Conservation (phyloP, 64 coral and sea anemone genomes). For the Hydrozoanthus tunicans region DNA sequence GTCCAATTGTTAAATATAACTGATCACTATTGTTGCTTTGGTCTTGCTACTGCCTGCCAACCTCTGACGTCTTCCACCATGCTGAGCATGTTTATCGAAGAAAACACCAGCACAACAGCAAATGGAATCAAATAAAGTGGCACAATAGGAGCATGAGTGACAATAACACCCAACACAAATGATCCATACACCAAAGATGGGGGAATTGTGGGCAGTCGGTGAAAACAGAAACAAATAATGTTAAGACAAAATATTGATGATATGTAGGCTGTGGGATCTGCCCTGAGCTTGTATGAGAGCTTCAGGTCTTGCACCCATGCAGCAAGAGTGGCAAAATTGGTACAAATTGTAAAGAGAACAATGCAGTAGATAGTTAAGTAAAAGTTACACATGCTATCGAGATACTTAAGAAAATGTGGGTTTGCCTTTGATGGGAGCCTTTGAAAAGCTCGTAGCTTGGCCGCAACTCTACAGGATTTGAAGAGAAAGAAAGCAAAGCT, state of each 20-base stretch:
- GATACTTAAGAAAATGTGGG: slow-evolving; percentile 22
- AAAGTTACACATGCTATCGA: slow-evolving; percentile 76
- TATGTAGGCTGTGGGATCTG: slow-evolving; percentile 74
- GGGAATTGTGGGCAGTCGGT: slow-evolving; percentile 65
- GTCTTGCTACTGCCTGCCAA: slow-evolving; percentile 11
- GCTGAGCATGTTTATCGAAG: slow-evolving; percentile 34
- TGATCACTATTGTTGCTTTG: not conserved
- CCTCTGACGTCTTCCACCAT: slow-evolving; percentile 51
- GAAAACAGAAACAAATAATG: slow-evolving; percentile 64
- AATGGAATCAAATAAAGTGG: slow-evolving; percentile 80
- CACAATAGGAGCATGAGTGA: slow-evolving; percentile 74
- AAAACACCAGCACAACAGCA: slow-evolving; percentile 30
- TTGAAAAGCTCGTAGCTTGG: slow-evolving; percentile 40
- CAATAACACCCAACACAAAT: slow-evolving; percentile 68
- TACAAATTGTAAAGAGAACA: slow-evolving; percentile 43
- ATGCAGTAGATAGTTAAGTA: slow-evolving; percentile 73
- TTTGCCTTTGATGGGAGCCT: slow-evolving; percentile 16
- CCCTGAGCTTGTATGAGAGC: slow-evolving; percentile 43
- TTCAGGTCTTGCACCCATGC: slow-evolving; percentile 72
- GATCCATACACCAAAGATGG: slow-evolving; percentile 75
- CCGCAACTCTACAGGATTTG: slow-evolving; percentile 31
- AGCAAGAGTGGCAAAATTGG: slow-evolving; percentile 65
- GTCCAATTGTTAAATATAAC: not conserved
- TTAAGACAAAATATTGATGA: slow-evolving; percentile 77
- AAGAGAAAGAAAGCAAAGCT: slow-evolving; percentile 33